Base-by-base conservation (phyloP, 2,888 invertebrate species). In the Aphidius colemani region DNA sequence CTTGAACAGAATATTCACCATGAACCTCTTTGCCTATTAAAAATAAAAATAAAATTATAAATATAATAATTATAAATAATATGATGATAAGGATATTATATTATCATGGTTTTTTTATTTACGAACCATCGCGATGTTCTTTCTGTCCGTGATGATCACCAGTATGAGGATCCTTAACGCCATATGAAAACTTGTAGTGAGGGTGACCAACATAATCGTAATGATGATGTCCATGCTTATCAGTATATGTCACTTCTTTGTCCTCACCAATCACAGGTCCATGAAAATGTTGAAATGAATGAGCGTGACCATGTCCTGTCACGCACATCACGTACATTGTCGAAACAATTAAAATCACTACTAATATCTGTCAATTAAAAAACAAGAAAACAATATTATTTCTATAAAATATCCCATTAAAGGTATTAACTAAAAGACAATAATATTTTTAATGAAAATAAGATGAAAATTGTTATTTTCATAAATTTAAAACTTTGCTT, bases 1-100 rank as follows among this genome's bases (percentile, higher is more conserved):
- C 89, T 43, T 88, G 83, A 7, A 89, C 84, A 67, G 87, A 87
- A 75, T 88, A 88, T 13, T 86, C 86, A 78, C 91, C 91, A 84
- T 88, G 88, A 30, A 91, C 91, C 9, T 88, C 88, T 77, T 91
- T 89, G 6, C 91, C 91, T 76, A 89, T 89, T 70, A 88, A 85
- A 73, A 88, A 59, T 70, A 88, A 85, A 73, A 88, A 59, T 40
- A 63, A 61, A 50, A 41, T 57, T 51, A 60, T 49, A 6, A 49
- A 45, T 44, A 13, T n/a, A n/a, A 43, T 30, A 30, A 18, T 18
- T 18, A 18, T 18, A 18, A 18, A 18, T 18, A 18, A 18, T 30
- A 30, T 30, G 3, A 30, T 30, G 5, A 30, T 30, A 30, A 30
- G 5, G 5, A 30, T 30, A 30, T 30, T 40, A 53, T 48, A 53